Evolutionary conservation across 53 echinoderm and acorn worm species (phyloP), one percentile per base, ranked within the genome.

Genomic region (Luidia sarsii): DNA sequence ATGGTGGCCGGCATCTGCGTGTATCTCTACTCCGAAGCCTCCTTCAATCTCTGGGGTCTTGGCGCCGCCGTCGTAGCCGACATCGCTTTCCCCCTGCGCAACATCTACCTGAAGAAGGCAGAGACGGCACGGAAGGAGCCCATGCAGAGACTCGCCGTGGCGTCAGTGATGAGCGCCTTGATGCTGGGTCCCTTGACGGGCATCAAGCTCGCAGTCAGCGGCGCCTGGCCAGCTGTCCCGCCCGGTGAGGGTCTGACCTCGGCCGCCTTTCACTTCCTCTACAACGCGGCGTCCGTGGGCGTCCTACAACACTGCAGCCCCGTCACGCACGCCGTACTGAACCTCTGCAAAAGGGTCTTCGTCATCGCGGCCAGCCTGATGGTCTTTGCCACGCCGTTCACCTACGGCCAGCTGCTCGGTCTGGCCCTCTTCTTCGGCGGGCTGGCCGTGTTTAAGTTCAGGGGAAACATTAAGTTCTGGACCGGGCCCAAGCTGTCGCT

Each of bases 81-180:
- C 48, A 33, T 70, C 7, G 70, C 70, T 50, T 70, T 70, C 32
- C 70, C 70, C 25, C 9, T 48, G 8, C 70, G 70, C 50, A 70
- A 70, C 70, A 70, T 70, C 49, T 70, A 70, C 50, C 34, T 70
- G 51, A 70, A 70, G 33, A 70, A 70, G 19, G 20, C 19, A 19
- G 32, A 33, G 8, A 25, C 25, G 10, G 32, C 9, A 7, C 2
- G 4, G 32, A 18, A 16, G 7, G 50, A 50, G 16, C 70, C 70
- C 33, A 49, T 70, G 19, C 70, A 70, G 19, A 48, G 50, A 46
- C 33, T 70, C 27, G 70, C 70, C 13, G 30, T 8, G 0, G 41
- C 50, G 21, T 70, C 70, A 3, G 27, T 25, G 7, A 50, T 30
- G 29, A 70, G 70, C 19, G 70, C 50, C 10, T 7, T 35, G 49